Percentiles rank a stretch among this genome's conserved stretches.
Conservation (phyloP, 2,888 invertebrate species). For the Muscina levida region DNA sequence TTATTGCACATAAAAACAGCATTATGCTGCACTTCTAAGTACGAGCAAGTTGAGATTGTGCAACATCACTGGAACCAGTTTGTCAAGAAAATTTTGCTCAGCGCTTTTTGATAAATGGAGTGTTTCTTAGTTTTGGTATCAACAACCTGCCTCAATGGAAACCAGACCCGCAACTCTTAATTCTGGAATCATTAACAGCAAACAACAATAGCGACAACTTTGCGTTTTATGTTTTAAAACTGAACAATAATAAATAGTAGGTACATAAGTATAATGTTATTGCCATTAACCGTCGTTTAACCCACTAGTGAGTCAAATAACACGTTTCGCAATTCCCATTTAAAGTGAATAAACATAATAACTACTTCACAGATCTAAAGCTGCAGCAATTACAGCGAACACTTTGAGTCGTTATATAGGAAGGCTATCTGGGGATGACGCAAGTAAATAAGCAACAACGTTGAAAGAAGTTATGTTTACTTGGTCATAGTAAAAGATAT, state of each 20-base stretch:
- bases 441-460: no score
- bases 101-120: neutral
- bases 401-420: no score
- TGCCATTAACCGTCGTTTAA: constrained; percentile 46
- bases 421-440: no score
- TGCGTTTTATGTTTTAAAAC: constrained; percentile 13
- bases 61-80: constrained; percentile 43
- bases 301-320: constrained; percentile 41
- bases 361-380: constrained; percentile 4
- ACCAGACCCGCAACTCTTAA: constrained; percentile 26
- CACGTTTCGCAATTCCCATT: constrained; percentile 43
- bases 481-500: no score
- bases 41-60: constrained; percentile 24
- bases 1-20: constrained; percentile 25
- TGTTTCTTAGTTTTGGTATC: neutral
- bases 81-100: constrained; percentile 39
- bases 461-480: no score
- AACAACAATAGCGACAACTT: constrained; percentile 29
- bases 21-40: constrained; percentile 24
- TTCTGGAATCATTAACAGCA: constrained; percentile 37
- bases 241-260: constrained; percentile 33
- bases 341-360: constrained; percentile 3
- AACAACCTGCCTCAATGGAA: constrained; percentile 52
- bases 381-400: constrained; percentile 7
- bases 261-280: constrained; percentile 29